Evolutionary conservation across 2,888 invertebrate genomes (phyloP).

Genomic region (Nomada lathburiana): DNA sequence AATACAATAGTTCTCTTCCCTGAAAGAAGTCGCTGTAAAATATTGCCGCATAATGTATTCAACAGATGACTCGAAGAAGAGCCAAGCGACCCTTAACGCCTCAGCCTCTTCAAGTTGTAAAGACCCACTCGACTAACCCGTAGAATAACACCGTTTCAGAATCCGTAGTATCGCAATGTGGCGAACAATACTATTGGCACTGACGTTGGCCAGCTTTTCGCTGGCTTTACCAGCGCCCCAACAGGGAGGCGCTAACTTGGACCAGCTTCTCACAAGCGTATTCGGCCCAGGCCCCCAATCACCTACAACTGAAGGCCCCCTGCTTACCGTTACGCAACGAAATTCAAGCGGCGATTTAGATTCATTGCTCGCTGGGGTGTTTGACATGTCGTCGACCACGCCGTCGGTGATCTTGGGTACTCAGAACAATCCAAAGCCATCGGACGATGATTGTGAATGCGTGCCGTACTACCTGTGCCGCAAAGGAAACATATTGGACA

Average conservation of each 20-base stretch:
- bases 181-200: constrained; percentile 93
- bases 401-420: neutral
- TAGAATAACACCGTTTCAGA: constrained; percentile 20
- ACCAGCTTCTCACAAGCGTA: constrained; percentile 49
- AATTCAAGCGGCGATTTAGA: neutral
- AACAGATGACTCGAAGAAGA: neutral
- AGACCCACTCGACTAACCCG: neutral
- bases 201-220: constrained; percentile 83
- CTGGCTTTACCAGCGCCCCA: constrained; percentile 64
- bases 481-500: constrained; percentile 88
- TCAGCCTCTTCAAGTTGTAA: neutral
- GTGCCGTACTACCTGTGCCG: constrained; percentile 91
- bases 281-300: neutral
- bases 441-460: constrained; percentile 87
- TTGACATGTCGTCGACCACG: constrained; percentile 11
- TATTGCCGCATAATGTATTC: neutral
- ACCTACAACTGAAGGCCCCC: too few relatives aligned
- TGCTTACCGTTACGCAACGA: neutral
- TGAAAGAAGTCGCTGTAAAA: neutral
- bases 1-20: neutral
- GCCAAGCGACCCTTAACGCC: neutral
- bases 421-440: constrained; percentile 2
- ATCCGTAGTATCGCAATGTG: constrained; percentile 38
- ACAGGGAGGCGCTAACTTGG: constrained; percentile 41
- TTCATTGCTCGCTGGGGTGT: constrained; percentile 27